These are phyloP conservation scores for Subacronicta megacephala DNA, from an alignment of 2,888 invertebrate species.

Conservation along the genomic window DNA sequence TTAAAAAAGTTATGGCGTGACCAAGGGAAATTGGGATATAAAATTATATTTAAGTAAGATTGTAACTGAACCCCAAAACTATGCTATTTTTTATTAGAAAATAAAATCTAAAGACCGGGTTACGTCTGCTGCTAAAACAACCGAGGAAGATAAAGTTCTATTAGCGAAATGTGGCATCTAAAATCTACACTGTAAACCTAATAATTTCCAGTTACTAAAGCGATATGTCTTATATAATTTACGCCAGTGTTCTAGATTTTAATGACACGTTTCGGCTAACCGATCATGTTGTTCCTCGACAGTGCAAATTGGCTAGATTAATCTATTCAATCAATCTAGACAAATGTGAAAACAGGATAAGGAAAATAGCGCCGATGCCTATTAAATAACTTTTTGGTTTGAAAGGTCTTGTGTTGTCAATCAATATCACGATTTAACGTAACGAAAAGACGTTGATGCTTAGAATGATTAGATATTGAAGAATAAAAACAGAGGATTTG, in stretches of 20 bases:
- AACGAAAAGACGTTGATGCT: too few species aligned
- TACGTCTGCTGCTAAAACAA: conserved; percentile 29
- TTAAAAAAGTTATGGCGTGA: too few species aligned
- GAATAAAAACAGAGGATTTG: too few species aligned
- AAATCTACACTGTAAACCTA: conserved; percentile 36
- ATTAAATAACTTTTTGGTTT: background rate
- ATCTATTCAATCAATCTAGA: conserved; percentile 9
- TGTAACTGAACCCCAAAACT: too few species aligned
- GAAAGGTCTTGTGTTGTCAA: too few species aligned
- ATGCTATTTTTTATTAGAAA: too few species aligned
- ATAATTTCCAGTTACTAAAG: conserved; percentile 28
- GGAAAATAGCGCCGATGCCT: background rate
- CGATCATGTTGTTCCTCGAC: conserved; percentile 1
- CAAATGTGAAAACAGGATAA: background rate
- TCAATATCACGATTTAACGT: too few species aligned
- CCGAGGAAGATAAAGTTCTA: conserved; percentile 28
- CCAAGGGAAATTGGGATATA: too few species aligned
- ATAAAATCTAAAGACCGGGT: conserved; percentile 28
- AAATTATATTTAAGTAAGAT: too few species aligned
- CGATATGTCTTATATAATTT: conserved; percentile 37
- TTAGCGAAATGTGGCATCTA: conserved; percentile 32
- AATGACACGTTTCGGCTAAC: conserved; percentile 8
- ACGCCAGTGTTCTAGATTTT: conserved; percentile 23
- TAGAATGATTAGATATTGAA: too few species aligned
- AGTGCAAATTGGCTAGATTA: conserved; percentile 1